Conservation (phyloP, 2,888 invertebrate species). For the Cremastinae sp. region DNA sequence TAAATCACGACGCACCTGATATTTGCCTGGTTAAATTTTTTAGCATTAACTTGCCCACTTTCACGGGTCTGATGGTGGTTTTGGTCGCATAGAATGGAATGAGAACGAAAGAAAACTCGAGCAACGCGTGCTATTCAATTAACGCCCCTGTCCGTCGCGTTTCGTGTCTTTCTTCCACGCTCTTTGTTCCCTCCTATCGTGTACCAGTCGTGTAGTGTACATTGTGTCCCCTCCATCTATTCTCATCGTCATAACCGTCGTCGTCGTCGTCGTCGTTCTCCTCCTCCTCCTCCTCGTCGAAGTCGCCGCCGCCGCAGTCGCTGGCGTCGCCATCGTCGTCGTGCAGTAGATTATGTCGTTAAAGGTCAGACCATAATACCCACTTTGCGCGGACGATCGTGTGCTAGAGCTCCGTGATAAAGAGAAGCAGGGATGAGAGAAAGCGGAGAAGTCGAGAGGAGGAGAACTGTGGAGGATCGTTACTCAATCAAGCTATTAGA, state of each 20-base stretch:
- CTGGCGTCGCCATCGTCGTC: constrained; percentile 28
- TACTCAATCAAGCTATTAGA: constrained; percentile 59
- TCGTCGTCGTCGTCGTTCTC: constrained; percentile 4
- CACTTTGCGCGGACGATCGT: constrained; percentile 56
- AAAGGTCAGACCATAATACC: constrained; percentile 63
- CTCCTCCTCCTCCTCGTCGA: constrained; percentile 9
- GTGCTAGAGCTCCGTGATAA: constrained; percentile 54
- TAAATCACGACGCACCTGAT: too few relatives aligned
- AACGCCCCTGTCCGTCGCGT: constrained; percentile 40
- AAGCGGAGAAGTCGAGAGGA: constrained; percentile 16
- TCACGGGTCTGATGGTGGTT: too few relatives aligned
- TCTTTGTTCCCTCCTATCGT: constrained; percentile 44
- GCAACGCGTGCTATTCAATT: constrained; percentile 59
- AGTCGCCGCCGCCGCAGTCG: not conserved
- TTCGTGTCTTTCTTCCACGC: constrained; percentile 40
- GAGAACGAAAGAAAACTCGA: constrained; percentile 55
- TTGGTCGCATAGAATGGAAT: constrained; percentile 71
- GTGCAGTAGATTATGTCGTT: constrained; percentile 61
- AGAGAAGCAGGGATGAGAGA: constrained; percentile 25
- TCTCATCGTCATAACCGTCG: constrained; percentile 21
- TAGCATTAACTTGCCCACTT: too few relatives aligned
- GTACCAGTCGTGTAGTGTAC: constrained; percentile 21
- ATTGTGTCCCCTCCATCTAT: constrained; percentile 25
- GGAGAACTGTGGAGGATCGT: constrained; percentile 47
- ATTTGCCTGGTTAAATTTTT: too few relatives aligned